Evolutionary conservation across 2,888 invertebrate species (phyloP).

Genomic region (Cheilosia vernalis): DNA sequence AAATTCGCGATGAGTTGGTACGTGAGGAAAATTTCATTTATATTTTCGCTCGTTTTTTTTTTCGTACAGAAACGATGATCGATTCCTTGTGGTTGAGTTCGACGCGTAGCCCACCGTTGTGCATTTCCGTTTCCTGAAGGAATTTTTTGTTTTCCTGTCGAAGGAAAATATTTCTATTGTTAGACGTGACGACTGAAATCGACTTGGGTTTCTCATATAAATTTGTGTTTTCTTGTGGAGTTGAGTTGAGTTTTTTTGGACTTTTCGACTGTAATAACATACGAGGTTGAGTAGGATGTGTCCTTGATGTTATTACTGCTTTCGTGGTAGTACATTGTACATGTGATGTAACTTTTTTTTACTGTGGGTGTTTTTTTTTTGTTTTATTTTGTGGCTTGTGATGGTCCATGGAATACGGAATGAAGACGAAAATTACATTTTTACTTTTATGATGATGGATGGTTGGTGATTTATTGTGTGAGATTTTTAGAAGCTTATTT

Average conservation of each 20-base stretch:
- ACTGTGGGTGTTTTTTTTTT: neutral
- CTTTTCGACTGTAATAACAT: constrained; percentile 64
- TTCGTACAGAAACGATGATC: constrained; percentile 56
- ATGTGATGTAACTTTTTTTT: neutral
- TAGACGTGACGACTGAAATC: constrained; percentile 67
- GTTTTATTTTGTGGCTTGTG: constrained; percentile 1
- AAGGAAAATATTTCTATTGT: constrained; percentile 54
- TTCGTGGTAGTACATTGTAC: neutral
- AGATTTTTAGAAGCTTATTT: constrained; percentile 27
- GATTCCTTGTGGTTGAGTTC: constrained; percentile 61
- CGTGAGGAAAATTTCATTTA: constrained; percentile 62
- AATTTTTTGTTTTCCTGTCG: neutral
- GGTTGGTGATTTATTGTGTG: constrained; percentile 67
- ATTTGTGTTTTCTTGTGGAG: constrained; percentile 41
- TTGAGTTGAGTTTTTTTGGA: constrained; percentile 22
- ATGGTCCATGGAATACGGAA: constrained; percentile 15
- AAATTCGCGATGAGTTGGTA: constrained; percentile 34
- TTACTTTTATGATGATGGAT: constrained; percentile 72
- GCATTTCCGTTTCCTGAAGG: constrained; percentile 27
- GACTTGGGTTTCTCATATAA: constrained; percentile 58
- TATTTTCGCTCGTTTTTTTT: constrained; percentile 31
- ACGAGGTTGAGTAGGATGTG: constrained; percentile 35
- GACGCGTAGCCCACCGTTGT: constrained; percentile 34
- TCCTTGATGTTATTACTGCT: constrained; percentile 20
- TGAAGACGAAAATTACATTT: constrained; percentile 62